Conservation (phyloP, 2,113 vertebrate species). For the Camelus bactrianus region DNA sequence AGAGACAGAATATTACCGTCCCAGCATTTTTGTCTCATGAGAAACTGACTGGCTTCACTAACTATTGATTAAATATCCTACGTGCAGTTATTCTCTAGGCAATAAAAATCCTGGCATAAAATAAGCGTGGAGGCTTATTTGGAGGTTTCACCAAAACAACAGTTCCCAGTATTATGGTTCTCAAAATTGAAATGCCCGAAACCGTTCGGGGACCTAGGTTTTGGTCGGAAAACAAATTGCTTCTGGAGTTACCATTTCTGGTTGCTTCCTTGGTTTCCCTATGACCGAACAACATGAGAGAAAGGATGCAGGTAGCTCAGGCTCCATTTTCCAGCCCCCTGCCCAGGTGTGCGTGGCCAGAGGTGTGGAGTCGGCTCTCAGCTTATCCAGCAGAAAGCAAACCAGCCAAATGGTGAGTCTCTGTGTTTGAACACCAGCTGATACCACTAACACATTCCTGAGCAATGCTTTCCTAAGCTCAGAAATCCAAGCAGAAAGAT, state of each 20-base stretch:
- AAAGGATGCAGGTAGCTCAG: rapidly evolving
- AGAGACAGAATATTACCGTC: neutral
- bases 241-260: rapidly evolving
- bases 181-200: neutral
- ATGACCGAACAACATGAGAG: neutral
- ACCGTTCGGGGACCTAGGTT: neutral
- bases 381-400: neutral
- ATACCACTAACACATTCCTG: neutral
- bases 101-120: neutral
- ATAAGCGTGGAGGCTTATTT: neutral
- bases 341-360: neutral
- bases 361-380: neutral
- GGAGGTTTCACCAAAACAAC: neutral
- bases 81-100: neutral
- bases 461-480: neutral
- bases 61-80: neutral
- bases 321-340: neutral
- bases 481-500: neutral
- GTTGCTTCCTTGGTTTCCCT: neutral
- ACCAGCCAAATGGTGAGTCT: rapidly evolving
- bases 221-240: neutral
- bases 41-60: neutral
- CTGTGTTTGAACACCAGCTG: neutral
- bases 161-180: neutral
- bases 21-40: conserved; percentile 71